Conservation (phyloP, 2,113 vertebrate genomes). For the Nothoprocta pentlandii region DNA sequence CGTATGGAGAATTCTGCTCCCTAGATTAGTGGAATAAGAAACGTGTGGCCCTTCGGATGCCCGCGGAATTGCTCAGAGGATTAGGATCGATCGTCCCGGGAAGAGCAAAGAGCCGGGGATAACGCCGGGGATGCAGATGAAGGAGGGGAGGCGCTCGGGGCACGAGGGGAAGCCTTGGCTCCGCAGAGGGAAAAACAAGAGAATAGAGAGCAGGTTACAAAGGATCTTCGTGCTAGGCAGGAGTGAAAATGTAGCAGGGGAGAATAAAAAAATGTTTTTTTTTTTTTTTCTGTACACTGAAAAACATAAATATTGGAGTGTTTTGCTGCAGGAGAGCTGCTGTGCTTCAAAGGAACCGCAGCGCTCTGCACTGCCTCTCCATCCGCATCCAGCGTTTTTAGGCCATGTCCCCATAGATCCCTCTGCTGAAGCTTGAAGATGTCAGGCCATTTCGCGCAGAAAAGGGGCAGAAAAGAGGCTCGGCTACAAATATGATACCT, state of each 20-base stretch:
- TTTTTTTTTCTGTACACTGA: not conserved
- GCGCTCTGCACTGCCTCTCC: rapidly evolving
- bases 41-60: not conserved
- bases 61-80: constrained; percentile 1
- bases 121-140: not conserved
- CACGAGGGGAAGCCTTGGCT: not conserved
- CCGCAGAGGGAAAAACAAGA: not conserved
- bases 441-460: not conserved
- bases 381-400: not conserved
- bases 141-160: not conserved
- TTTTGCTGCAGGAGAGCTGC: not conserved
- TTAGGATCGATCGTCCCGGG: not conserved
- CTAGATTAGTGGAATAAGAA: constrained; percentile 32
- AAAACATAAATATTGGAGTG: rapidly evolving
- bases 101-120: not conserved
- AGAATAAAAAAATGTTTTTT: not conserved
- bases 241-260: not conserved
- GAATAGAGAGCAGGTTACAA: not conserved
- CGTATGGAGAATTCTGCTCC: not conserved
- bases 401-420: not conserved
- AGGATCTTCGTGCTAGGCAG: not conserved
- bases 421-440: not conserved
- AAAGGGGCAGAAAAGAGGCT: not conserved
- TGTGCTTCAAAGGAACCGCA: rapidly evolving
- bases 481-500: rapidly evolving